Conservation (phyloP, 92 coral and sea anemone species). For the Siderastrea radians region DNA sequence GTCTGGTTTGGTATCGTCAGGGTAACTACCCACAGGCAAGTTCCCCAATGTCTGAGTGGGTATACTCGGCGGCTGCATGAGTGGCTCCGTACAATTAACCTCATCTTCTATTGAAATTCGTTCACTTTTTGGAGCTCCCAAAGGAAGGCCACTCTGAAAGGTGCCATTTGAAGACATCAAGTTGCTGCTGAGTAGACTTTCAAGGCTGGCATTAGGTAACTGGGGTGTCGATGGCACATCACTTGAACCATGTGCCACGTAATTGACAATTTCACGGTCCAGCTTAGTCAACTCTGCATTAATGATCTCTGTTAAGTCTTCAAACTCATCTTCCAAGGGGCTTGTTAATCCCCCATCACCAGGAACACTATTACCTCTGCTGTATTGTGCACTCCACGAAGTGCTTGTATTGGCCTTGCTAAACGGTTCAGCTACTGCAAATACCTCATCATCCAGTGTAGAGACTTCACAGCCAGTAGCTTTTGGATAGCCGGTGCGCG, state of each 20-base stretch:
- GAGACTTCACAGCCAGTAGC: background rate
- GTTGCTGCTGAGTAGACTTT: background rate
- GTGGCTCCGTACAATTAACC: background rate
- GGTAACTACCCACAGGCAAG: conserved; percentile 22
- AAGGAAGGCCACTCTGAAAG: background rate
- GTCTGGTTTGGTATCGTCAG: conserved; percentile 28
- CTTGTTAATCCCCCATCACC: conserved; percentile 39
- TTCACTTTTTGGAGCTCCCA: conserved; percentile 65
- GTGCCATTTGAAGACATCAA: conserved; percentile 23
- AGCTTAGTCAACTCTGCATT: conserved; percentile 63
- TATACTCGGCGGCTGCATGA: background rate
- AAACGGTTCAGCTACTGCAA: conserved; percentile 24
- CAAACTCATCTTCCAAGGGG: conserved; percentile 28
- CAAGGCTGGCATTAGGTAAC: conserved; percentile 19
- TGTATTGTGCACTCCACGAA: background rate
- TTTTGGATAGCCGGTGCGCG: conserved; percentile 66
- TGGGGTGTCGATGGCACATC: conserved; percentile 14
- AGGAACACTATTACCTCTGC: background rate
- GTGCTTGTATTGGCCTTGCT: conserved; percentile 9
- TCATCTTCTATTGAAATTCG: conserved; percentile 24
- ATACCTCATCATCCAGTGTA: conserved; percentile 44
- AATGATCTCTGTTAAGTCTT: conserved; percentile 57
- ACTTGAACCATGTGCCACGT: conserved; percentile 57
- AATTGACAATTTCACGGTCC: conserved; percentile 68
- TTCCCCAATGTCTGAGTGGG: conserved; percentile 18